Percentiles rank a stretch among this genome's conserved stretches.
These are phyloP conservation scores for Cervus canadensis DNA, from an alignment of 2,113 vertebrate species.

Conservation along the genomic window DNA sequence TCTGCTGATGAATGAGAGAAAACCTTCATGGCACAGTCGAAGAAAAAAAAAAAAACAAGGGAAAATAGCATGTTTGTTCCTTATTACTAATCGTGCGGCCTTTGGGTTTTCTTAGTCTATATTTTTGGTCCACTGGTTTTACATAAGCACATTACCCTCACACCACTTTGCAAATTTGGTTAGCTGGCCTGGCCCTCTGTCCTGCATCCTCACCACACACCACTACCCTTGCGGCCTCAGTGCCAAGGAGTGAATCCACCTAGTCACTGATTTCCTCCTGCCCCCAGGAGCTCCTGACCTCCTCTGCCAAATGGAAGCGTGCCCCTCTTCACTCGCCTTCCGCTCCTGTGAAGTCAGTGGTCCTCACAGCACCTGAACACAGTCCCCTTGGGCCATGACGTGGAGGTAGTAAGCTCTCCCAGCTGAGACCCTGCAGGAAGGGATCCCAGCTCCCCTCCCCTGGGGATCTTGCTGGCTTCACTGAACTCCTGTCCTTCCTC, in stretches of 20 bases:
- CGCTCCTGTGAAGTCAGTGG: accelerated
- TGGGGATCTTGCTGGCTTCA: no score
- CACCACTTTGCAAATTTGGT: background rate
- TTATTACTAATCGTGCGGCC: slow-evolving; percentile 37
- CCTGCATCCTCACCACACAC: background rate
- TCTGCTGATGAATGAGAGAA: background rate
- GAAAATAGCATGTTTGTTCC: slow-evolving; percentile 35
- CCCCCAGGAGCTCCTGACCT: background rate
- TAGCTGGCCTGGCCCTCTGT: background rate
- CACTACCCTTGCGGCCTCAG: accelerated
- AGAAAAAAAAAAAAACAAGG: background rate
- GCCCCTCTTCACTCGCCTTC: background rate
- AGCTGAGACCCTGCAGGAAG: background rate
- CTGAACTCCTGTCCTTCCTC: no score
- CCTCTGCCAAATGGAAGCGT: background rate
- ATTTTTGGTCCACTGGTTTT: slow-evolving; percentile 51
- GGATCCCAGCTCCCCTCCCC: background rate
- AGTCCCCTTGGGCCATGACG: accelerated
- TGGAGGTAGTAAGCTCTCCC: accelerated
- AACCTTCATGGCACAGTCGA: background rate
- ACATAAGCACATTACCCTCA: slow-evolving; percentile 34
- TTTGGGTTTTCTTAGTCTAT: slow-evolving; percentile 67
- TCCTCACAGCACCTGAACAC: background rate
- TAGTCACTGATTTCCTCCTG: background rate
- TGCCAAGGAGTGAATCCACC: background rate